Base-by-base conservation (phyloP, 2,888 invertebrate genomes). In the Brachyptera risi region DNA sequence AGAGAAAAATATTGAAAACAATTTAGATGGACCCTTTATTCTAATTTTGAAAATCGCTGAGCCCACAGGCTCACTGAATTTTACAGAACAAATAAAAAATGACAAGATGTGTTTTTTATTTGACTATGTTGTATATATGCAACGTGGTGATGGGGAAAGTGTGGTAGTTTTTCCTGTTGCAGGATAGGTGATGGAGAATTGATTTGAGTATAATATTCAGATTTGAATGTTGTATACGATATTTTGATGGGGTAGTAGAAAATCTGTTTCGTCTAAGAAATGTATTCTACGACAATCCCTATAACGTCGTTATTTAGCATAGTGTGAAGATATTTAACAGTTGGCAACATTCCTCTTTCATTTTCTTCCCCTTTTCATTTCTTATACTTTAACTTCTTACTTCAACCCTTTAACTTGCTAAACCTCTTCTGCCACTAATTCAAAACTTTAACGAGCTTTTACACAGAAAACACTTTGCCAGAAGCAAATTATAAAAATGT, bases 291-390 rank as follows among this genome's bases (percentile, higher is more conserved):
- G 35, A 9, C 54, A 54, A 54, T 44, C 60, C 38, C 40, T 57
- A n/a, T n/a, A 56, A 57, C 56, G 56, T 56, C 50, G 57, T 61
- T 60, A 51, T 57, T 57, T 56, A 63, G 60, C 60, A 57, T 27
- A 37, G 63, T 60, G 60, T 57, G 63, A 63, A 60, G 60, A 60
- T 58, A 63, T 63, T 63, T 58, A 58, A 54, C 31, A 58, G 60
- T 60, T 58, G 57, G 47, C 51, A 50, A 17, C 35, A 37, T 54
- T 19, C 37, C 24, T 11, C 40, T 23, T 13, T 11, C 47, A 21
- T 24, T 47, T 47, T 23, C 47, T 24, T 31, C 24, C 47, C 44
- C 47, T 24, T 47, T 47, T 23, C n/a, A 47, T 47, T 47, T 23
- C 47, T 47, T 47, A n/a, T n/a, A n/a, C 47, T 17, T 47, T 47